phyloP scores from a whole-genome alignment of 92 coral and sea anemone species.

The Palythoa heliodiscus region DNA sequence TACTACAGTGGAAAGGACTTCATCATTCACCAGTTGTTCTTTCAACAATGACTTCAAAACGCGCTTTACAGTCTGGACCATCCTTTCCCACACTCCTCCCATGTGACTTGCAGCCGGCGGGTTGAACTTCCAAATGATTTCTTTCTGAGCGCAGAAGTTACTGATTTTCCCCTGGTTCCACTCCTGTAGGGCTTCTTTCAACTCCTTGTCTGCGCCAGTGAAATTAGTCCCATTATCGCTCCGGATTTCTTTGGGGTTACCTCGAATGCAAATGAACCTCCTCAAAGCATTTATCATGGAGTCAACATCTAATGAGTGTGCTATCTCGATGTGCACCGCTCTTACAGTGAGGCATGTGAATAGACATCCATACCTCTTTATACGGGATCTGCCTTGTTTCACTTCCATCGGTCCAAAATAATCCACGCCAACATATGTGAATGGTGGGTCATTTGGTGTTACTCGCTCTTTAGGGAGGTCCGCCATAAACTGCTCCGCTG shows the following conservation, averaged over 20 bases:
- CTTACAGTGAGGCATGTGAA: slow-evolving; percentile 64
- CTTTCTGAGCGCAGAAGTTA: no score
- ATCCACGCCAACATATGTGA: no score
- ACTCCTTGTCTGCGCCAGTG: no score
- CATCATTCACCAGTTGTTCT: no score
- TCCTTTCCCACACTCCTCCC: slow-evolving; percentile 58
- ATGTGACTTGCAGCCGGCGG: no score
- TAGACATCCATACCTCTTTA: slow-evolving; percentile 60
- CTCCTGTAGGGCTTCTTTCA: slow-evolving; percentile 42
- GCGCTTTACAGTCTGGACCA: slow-evolving; percentile 53
- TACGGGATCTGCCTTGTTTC: no score
- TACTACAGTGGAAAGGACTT: not conserved
- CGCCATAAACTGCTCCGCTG: slow-evolving; percentile 47
- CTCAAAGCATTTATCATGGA: slow-evolving; percentile 65
- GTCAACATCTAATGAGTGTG: slow-evolving; percentile 49
- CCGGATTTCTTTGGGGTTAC: slow-evolving; percentile 56
- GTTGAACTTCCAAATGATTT: no score
- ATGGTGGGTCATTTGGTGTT: not conserved
- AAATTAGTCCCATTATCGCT: no score
- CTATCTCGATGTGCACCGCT: no score
- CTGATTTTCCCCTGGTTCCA: slow-evolving; percentile 57
- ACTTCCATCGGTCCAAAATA: no score
- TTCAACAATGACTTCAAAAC: slow-evolving; percentile 45
- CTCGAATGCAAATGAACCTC: slow-evolving; percentile 65
- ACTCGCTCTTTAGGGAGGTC: slow-evolving; percentile 51